Percentiles rank a stretch among this genome's conserved stretches.
Evolutionary conservation across 2,888 invertebrate genomes (phyloP).

Genomic region (Cantharis rufa): DNA sequence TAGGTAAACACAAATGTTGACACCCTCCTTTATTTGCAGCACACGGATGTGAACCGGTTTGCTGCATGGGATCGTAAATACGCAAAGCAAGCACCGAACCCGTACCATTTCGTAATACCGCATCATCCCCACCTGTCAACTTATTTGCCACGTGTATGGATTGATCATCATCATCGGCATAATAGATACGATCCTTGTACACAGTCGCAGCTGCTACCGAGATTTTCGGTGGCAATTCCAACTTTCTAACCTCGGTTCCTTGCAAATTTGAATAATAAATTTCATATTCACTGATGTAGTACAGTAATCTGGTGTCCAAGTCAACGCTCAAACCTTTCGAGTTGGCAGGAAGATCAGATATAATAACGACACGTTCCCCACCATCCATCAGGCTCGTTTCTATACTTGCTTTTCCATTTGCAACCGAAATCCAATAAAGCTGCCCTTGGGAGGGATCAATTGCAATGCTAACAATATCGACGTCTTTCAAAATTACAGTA

Average conservation of each 20-base stretch:
- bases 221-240: slow-evolving; percentile 50
- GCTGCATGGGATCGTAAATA: slow-evolving; percentile 72
- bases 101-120: slow-evolving; percentile 57
- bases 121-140: slow-evolving; percentile 54
- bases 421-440: slow-evolving; percentile 59
- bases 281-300: slow-evolving; percentile 69
- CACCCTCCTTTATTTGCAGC: slow-evolving; percentile 63
- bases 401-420: slow-evolving; percentile 49
- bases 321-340: slow-evolving; percentile 49
- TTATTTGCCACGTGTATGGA: slow-evolving; percentile 68
- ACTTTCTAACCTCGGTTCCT: slow-evolving; percentile 39
- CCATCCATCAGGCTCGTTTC: slow-evolving; percentile 73
- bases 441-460: slow-evolving; percentile 68
- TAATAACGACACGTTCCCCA: slow-evolving; percentile 51
- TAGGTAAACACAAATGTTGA: slow-evolving; percentile 76
- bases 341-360: slow-evolving; percentile 44
- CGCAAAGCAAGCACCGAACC: slow-evolving; percentile 64
- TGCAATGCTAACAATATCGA: slow-evolving; percentile 68
- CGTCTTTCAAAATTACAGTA: slow-evolving; percentile 52
- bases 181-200: slow-evolving; percentile 66
- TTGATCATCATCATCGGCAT: slow-evolving; percentile 67
- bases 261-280: slow-evolving; percentile 59
- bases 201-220: slow-evolving; percentile 70
- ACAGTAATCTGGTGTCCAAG: slow-evolving; percentile 59
- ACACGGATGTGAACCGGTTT: slow-evolving; percentile 64